Base-by-base conservation (phyloP, 2,113 vertebrate genomes). In the Vireo altiloquus region DNA sequence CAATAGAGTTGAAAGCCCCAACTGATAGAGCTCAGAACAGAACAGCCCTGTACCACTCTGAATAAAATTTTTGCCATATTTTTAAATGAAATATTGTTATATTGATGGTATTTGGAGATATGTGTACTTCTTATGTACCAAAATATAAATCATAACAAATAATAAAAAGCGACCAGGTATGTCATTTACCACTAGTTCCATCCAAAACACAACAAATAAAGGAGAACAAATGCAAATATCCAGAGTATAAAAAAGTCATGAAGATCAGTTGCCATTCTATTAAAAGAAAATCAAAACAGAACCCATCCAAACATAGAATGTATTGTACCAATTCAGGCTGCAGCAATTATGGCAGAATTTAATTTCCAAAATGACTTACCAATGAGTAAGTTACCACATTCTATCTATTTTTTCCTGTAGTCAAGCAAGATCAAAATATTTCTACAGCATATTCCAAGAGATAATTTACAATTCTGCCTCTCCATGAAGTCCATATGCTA, bases 361-460 rank as follows among this genome's bases (percentile, higher is more conserved):
- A 3, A 71, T 61, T 93, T 93, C 69, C 87, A 39, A 88, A 93
- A 66, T 35, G 2, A 89, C 44, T 64, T 84, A 76, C 28, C 33
- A 77, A 15, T 37, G 25, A 75, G 23, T 40, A 82, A 97, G 11
- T 63, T 65, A 50, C 20, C 75, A n/a, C 14, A 40, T 64, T 78
- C 33, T 78, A n/a, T 40, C 4, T n/a, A 15, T 40, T 66, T 83
- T 91, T 75, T 66, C 42, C 57, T 56, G 18, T 14, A 91, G 35
- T 66, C 57, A 74, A 66, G 84, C 18, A 77, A 85, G 46, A 82
- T 86, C 71, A 91, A 87, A 95, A 94, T 91, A 92, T 92, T 91
- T 84, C 37, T 72, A 52, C 14, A 82, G 42, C 24, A 86, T 33
- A 77, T 88, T 82, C 33, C 60, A 95, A 69, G 12, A n/a, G 63